Conservation (phyloP, 1,140 invertebrate genomes). For the Caenorhabditis tropicalis region DNA sequence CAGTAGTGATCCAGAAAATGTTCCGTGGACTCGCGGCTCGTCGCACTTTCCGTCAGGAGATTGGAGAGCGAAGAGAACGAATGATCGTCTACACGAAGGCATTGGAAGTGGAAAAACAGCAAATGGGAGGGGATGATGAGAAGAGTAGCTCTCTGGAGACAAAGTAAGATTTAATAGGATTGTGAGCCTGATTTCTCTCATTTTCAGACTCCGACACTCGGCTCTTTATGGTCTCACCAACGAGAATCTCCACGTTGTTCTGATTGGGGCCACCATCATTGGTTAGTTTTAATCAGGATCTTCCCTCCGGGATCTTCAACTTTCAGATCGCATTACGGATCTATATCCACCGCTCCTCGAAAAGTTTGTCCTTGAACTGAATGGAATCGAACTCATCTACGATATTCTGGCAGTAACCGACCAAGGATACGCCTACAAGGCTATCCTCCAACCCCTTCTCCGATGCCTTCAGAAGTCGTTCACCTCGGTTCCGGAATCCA, state of each 20-base stretch:
- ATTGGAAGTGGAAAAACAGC: background rate
- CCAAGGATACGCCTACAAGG: background rate
- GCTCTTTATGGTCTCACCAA: background rate
- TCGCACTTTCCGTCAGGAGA: background rate
- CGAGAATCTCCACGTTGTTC: background rate
- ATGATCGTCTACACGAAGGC: background rate
- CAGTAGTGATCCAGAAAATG: background rate
- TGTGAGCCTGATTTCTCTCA: no score
- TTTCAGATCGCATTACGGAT: conserved; percentile 3
- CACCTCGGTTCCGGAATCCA: background rate
- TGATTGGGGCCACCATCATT: background rate
- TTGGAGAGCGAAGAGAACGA: background rate
- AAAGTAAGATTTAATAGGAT: no score
- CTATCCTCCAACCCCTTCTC: background rate
- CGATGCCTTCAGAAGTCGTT: background rate
- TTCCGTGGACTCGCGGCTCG: background rate
- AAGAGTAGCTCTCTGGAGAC: background rate
- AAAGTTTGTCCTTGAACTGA: background rate
- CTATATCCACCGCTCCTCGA: background rate
- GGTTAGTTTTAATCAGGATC: background rate
- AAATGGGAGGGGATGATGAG: background rate
- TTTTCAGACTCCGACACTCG: background rate
- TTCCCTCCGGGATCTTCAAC: no score
- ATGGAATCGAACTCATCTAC: background rate
- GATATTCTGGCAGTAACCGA: background rate